These are phyloP conservation scores for Prunella strophiata DNA, from an alignment of 2,797 vertebrate species.

Conservation along the genomic window DNA sequence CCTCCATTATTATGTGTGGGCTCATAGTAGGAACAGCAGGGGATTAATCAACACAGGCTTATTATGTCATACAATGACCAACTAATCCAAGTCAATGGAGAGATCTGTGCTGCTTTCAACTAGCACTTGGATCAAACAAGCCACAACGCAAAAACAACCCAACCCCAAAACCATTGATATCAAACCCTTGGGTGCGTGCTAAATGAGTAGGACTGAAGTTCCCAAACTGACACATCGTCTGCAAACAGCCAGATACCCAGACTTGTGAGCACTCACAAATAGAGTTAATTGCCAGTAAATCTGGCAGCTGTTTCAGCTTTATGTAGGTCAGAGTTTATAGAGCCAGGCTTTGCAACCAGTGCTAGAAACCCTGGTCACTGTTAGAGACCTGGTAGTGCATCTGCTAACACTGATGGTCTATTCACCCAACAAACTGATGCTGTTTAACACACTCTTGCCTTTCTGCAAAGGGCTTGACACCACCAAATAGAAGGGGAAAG, in stretches of 20 bases:
- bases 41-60: background rate
- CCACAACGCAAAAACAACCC: background rate
- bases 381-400: background rate
- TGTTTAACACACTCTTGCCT: background rate
- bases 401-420: background rate
- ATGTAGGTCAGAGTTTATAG: background rate
- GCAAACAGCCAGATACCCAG: background rate
- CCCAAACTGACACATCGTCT: background rate
- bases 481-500: background rate
- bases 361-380: background rate
- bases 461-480: background rate
- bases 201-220: background rate
- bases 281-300: background rate
- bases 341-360: background rate
- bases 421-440: background rate
- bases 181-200: background rate
- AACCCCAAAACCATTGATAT: background rate
- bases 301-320: background rate
- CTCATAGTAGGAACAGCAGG: background rate
- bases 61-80: background rate
- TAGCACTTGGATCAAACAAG: background rate
- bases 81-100: background rate
- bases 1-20: background rate
- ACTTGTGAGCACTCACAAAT: background rate
- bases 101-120: background rate